Base-by-base conservation (phyloP, 2,797 vertebrate species). In the Chelon labrosus region DNA sequence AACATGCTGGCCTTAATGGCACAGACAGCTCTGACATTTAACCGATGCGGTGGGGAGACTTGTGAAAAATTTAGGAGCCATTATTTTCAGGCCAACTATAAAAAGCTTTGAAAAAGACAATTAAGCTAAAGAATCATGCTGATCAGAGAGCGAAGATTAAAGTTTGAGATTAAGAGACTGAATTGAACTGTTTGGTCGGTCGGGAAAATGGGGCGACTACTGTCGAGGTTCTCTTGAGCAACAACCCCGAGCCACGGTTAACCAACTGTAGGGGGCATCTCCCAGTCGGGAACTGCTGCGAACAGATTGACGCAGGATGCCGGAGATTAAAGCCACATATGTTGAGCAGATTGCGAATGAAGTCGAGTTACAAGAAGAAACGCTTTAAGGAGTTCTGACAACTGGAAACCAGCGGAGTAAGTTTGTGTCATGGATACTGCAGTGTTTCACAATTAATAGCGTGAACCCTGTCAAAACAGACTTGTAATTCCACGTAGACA, bases 1-100 rank as follows among this genome's bases (percentile, higher is more conserved):
- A 93, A 92, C 88, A 77, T 81, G 82, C 85, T 96, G 95, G 95
- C 95, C 96, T 94, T 95, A 95, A 96, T 96, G 91, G 94, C 79
- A 88, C 12, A 38, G 91, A 90, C 77, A 92, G 84, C 87, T 93
- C 86, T 80, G 88, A 89, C 91, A 93, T 93, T 93, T 92, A 90
- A 91, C 90, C 87, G 70, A 88, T 70, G 79, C 25, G 75, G 65
- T 42, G 66, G 42, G 27, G 57, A 54, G 73, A 85, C 72, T 78
- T 60, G 63, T 66, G 60, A 79, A 46, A 79, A 58, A 59, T 57
- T 82, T 63, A 71, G 73, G 54, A 7, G 3, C 55, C 65, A 70
- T 60, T 52, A 19, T 73, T 37, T 11, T 46, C 51, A 20, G 53
- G 56, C 65, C 76, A 61, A 80, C 75, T 72, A 70, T 80, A 58